phyloP scores from a whole-genome alignment of 2,888 invertebrate species.

The Acleris sparsana region DNA sequence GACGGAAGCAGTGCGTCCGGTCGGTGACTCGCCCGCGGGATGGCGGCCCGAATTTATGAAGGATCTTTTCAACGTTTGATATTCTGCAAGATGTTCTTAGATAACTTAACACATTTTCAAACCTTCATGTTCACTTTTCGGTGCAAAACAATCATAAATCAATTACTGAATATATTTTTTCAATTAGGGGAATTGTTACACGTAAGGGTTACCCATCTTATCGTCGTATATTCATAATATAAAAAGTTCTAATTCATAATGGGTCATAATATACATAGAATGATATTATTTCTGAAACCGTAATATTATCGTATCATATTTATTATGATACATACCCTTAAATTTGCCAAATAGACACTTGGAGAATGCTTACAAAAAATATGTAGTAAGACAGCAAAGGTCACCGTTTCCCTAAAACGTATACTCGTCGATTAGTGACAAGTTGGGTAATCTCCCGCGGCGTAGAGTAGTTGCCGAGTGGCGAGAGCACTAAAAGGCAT shows the following conservation, averaged over 20 bases:
- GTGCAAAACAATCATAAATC: no score
- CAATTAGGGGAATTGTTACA: no score
- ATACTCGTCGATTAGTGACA: constrained; percentile 19
- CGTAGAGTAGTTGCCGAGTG: constrained; percentile 55
- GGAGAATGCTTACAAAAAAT: background rate
- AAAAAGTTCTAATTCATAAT: no score
- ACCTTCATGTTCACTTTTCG: no score
- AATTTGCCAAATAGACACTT: no score
- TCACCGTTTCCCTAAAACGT: constrained; percentile 5
- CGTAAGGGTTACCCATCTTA: no score
- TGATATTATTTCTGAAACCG: no score
- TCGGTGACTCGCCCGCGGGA: constrained; percentile 57
- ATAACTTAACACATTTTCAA: background rate
- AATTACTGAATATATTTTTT: no score
- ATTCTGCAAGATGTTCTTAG: constrained; percentile 52
- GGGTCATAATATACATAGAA: no score
- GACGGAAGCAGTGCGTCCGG: constrained; percentile 67
- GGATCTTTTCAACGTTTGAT: constrained; percentile 57
- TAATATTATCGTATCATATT: no score
- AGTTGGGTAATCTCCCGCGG: constrained; percentile 46
- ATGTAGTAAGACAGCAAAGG: background rate
- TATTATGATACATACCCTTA: no score
- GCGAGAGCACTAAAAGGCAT: constrained; percentile 65
- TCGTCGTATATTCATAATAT: no score
- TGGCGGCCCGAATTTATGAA: constrained; percentile 64